Conservation (phyloP, 2,888 invertebrate species). For the Platycheirus albimanus region DNA sequence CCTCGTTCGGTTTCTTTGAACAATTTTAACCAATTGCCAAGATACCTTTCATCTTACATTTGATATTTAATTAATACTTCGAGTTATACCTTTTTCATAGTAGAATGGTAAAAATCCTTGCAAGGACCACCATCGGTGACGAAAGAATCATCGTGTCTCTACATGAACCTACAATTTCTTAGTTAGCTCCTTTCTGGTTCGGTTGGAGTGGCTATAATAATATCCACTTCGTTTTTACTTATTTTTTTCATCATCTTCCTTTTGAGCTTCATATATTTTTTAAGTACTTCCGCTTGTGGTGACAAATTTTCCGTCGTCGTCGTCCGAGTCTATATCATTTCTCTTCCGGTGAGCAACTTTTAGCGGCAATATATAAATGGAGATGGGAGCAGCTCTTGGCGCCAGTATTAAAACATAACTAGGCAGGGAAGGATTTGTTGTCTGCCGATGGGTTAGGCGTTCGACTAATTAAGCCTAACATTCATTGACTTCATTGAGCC, state of each 20-base stretch:
- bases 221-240: slow-evolving; percentile 44
- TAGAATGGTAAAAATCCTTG: neutral
- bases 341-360: slow-evolving; percentile 22
- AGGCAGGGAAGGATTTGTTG: slow-evolving; percentile 2
- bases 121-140: neutral
- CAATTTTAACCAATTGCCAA: slow-evolving; percentile 56
- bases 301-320: slow-evolving; percentile 59
- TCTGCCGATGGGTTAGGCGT: too few species aligned
- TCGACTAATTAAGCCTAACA: too few species aligned
- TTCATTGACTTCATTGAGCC: too few species aligned
- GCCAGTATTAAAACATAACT: slow-evolving; percentile 16
- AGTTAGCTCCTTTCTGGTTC: slow-evolving; percentile 6
- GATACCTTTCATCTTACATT: slow-evolving; percentile 60
- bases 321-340: slow-evolving; percentile 39
- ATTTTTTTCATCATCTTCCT: slow-evolving; percentile 11
- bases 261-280: slow-evolving; percentile 52
- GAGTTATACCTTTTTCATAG: neutral
- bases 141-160: slow-evolving; percentile 17
- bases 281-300: slow-evolving; percentile 71
- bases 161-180: neutral
- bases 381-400: slow-evolving; percentile 24
- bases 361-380: neutral
- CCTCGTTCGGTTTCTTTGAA: slow-evolving; percentile 8
- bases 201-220: slow-evolving; percentile 19
- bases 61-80: slow-evolving; percentile 65